Base-by-base conservation (phyloP, 2,888 invertebrate genomes). In the Netelia virgata region DNA sequence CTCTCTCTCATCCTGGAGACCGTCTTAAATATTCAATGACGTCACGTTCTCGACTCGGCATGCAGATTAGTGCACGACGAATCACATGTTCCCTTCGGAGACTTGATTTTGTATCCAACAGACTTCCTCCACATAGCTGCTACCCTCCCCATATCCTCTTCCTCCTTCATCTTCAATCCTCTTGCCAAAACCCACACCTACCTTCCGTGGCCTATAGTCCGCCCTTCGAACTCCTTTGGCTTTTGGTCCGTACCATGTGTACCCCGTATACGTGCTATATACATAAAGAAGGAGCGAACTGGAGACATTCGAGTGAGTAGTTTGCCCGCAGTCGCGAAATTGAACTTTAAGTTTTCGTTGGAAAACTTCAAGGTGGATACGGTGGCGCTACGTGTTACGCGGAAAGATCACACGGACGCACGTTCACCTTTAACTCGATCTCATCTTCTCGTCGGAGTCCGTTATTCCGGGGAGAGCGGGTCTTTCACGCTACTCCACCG, bases 11-110 rank as follows among this genome's bases (percentile, higher is more conserved):
- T 83, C 77, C 77, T 47, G 28, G 59, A 73, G 83, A 87, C 87
- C 91, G 90, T 91, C 92, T 93, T 92, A 92, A 92, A 93, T 93
- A 92, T 93, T 93, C 92, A 93, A 91, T 92, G 91, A 89, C 91
- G 90, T 91, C 90, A 91, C 92, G 91, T 92, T 90, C 91, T 89
- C 90, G 87, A 89, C 92, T 90, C 92, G 86, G 90, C 90, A 92
- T 92, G 92, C 89, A 92, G 91, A 93, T 93, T 92, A 92, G 91
- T 90, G 89, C 79, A 86, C 87, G 89, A 88, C 88, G 90, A 92
- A 91, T 91, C 90, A 90, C 91, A 90, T 91, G 91, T 91, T 90
- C 88, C 90, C 86, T 87, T 87, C 86, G 78, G 84, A 88, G 86
- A 88, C 90, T 90, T 90, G 90, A 91, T 92, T 91, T 89, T 89